These are phyloP conservation scores for Hozukius guyotensis DNA, from an alignment of 2,797 vertebrate genomes.

Conservation along the genomic window DNA sequence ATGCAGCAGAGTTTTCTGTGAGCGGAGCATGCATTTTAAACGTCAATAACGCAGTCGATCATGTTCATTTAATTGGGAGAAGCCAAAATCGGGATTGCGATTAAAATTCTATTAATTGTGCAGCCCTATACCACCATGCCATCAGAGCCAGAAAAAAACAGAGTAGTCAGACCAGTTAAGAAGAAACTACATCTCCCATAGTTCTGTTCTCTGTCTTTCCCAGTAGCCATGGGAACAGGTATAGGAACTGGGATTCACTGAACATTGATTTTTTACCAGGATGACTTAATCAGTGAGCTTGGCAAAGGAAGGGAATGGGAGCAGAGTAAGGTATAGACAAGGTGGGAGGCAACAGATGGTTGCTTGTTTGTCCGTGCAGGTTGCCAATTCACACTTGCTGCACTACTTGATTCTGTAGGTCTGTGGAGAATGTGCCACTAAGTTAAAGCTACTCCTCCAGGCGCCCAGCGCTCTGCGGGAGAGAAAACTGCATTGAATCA, in stretches of 20 bases:
- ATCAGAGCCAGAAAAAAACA: neutral
- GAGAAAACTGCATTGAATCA: constrained; percentile 27
- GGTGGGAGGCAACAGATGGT: constrained; percentile 47
- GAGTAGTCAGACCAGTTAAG: neutral
- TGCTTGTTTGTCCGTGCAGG: neutral
- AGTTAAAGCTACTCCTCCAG: neutral
- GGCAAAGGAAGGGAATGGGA: neutral
- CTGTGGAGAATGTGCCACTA: neutral
- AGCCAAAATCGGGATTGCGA: no score
- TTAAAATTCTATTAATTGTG: no score
- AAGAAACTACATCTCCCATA: constrained; percentile 31
- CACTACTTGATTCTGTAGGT: neutral
- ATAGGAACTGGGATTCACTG: constrained; percentile 38
- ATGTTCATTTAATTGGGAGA: no score
- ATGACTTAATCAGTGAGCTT: constrained; percentile 35
- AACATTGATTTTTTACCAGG: constrained; percentile 34
- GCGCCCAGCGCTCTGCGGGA: neutral
- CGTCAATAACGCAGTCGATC: no score
- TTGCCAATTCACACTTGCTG: neutral
- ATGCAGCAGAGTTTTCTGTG: no score
- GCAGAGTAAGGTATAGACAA: constrained; percentile 13
- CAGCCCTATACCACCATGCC: neutral
- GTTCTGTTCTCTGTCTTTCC: constrained; percentile 20
- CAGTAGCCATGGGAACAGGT: constrained; percentile 69
- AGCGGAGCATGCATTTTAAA: no score